Conservation (phyloP, 35 echinoderm and acorn worm species). For the Lytechinus pictus region DNA sequence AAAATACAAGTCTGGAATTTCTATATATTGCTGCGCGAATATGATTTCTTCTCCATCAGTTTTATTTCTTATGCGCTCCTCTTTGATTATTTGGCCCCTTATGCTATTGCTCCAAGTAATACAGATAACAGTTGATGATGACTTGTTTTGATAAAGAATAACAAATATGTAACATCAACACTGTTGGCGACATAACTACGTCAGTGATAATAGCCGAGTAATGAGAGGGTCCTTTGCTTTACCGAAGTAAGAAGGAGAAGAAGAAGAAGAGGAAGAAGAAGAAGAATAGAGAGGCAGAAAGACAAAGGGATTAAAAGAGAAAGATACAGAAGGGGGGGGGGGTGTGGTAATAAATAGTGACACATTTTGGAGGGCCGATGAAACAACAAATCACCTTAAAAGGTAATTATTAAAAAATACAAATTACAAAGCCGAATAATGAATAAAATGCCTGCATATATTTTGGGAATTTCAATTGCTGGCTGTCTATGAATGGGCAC, state of each 20-base stretch:
- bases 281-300: background rate
- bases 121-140: background rate
- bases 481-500: too few species aligned
- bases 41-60: background rate
- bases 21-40: background rate
- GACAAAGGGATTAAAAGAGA: too few species aligned
- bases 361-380: too few species aligned
- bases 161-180: background rate
- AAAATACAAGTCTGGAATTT: background rate
- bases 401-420: too few species aligned
- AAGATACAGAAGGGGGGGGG: too few species aligned
- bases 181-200: background rate
- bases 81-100: background rate
- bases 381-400: too few species aligned
- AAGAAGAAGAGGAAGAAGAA: background rate
- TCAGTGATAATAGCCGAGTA: background rate
- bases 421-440: too few species aligned
- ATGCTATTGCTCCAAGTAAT: background rate
- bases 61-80: background rate
- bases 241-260: background rate
- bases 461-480: too few species aligned
- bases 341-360: too few species aligned
- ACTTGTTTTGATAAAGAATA: background rate
- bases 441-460: too few species aligned
- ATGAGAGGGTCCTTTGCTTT: background rate